Conservation (phyloP, 1,140 invertebrate species). For the Gonioctena quinquepunctata region DNA sequence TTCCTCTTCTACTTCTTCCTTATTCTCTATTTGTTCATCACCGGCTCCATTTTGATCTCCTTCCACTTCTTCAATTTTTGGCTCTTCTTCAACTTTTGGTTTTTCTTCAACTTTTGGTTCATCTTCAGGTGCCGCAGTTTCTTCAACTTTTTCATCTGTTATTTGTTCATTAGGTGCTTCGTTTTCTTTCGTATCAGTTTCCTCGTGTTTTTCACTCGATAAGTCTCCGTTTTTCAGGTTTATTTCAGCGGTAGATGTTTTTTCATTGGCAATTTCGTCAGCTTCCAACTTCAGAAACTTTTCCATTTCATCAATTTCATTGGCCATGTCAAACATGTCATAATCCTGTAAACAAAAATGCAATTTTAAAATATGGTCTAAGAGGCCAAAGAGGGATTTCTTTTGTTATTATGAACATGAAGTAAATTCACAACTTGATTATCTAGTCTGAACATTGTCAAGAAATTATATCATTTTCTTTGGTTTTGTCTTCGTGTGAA, state of each 20-base stretch:
- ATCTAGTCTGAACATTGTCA: too few species aligned
- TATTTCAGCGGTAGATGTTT: slow-evolving; percentile 35
- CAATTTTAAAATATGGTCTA: too few species aligned
- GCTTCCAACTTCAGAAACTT: slow-evolving; percentile 75
- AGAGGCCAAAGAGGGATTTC: too few species aligned
- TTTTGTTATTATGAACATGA: too few species aligned
- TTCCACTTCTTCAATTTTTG: not conserved
- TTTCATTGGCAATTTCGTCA: slow-evolving; percentile 18
- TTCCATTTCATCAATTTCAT: slow-evolving; percentile 89
- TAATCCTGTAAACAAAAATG: slow-evolving; percentile 86
- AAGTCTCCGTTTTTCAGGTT: slow-evolving; percentile 34
- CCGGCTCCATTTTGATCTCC: slow-evolving; percentile 22
- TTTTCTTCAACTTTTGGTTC: not conserved
- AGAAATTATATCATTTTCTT: too few species aligned
- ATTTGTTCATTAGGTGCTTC: slow-evolving; percentile 22
- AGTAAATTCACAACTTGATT: too few species aligned
- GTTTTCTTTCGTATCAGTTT: slow-evolving; percentile 19
- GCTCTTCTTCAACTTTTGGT: not conserved
- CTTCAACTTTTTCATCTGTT: slow-evolving; percentile 9
- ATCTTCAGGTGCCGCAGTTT: slow-evolving; percentile 12
- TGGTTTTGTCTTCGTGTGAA: too few species aligned
- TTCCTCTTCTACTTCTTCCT: slow-evolving; percentile 20
- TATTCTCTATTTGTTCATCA: slow-evolving; percentile 20
- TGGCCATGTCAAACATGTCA: slow-evolving; percentile 88
- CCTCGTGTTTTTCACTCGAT: slow-evolving; percentile 20